These are phyloP conservation scores for Heptranchias perlo DNA, from an alignment of 2,113 vertebrate genomes.

Conservation along the genomic window DNA sequence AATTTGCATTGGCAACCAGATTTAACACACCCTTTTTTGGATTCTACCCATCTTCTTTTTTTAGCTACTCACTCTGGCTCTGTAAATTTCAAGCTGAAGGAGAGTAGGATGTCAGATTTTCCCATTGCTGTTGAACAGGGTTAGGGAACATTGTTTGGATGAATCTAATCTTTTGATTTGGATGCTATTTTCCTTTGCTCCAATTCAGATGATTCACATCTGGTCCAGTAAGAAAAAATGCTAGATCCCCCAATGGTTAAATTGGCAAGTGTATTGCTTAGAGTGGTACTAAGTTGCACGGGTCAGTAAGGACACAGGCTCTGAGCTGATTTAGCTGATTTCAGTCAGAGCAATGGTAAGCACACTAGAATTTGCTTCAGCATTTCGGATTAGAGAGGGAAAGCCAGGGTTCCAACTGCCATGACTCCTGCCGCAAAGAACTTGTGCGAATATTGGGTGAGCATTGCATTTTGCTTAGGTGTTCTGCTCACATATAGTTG, in stretches of 20 bases:
- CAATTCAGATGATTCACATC: neutral
- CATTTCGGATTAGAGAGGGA: too few relatives aligned
- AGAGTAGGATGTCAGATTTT: neutral
- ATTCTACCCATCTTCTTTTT: slow-evolving; percentile 26
- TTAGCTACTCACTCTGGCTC: slow-evolving; percentile 12
- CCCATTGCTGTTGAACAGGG: neutral
- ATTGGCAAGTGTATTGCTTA: neutral
- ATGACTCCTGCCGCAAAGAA: too few relatives aligned
- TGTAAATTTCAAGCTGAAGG: neutral
- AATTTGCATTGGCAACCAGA: slow-evolving; percentile 20
- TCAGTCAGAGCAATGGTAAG: too few relatives aligned
- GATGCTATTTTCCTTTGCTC: neutral
- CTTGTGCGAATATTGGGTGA: neutral
- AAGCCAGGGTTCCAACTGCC: too few relatives aligned
- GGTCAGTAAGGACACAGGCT: too few relatives aligned
- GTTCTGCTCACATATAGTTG: neutral
- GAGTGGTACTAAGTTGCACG: too few relatives aligned
- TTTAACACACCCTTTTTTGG: slow-evolving; percentile 28
- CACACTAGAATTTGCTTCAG: too few relatives aligned
- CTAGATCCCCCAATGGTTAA: neutral
- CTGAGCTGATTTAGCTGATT: too few relatives aligned
- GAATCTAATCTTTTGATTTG: neutral
- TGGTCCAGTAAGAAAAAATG: neutral
- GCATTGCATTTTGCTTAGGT: neutral
- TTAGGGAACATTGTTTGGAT: too few relatives aligned